Conservation (phyloP, 2,888 invertebrate genomes). For the Euproctis similis region DNA sequence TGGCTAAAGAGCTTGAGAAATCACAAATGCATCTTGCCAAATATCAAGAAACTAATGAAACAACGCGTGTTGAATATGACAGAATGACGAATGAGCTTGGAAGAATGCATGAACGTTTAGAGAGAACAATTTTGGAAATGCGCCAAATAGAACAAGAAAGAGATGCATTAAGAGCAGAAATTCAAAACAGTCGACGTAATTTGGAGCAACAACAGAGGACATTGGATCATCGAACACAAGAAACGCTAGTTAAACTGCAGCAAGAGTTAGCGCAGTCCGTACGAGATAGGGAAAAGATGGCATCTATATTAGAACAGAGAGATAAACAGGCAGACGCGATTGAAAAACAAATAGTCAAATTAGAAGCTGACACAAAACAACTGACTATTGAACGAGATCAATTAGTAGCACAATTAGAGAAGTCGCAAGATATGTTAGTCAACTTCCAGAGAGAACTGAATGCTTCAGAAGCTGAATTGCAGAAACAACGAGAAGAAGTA, state of each 20-base stretch:
- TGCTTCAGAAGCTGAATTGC: conserved; percentile 87
- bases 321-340: conserved; percentile 87
- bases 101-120: conserved; percentile 86
- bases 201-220: conserved; percentile 80
- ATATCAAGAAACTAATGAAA: conserved; percentile 88
- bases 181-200: conserved; percentile 79
- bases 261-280: conserved; percentile 83
- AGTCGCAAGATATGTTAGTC: conserved; percentile 93
- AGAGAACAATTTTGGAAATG: conserved; percentile 82
- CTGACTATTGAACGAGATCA: conserved; percentile 90
- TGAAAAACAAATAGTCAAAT: conserved; percentile 89
- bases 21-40: conserved; percentile 88
- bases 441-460: conserved; percentile 95
- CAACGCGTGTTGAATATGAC: conserved; percentile 89
- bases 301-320: conserved; percentile 84
- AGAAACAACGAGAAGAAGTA: conserved; percentile 86
- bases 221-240: conserved; percentile 81
- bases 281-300: conserved; percentile 86
- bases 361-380: conserved; percentile 90
- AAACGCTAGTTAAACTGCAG: conserved; percentile 82
- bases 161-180: conserved; percentile 81
- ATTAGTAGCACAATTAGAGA: conserved; percentile 90
- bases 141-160: conserved; percentile 83
- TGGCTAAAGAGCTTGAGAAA: conserved; percentile 90
- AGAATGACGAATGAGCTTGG: conserved; percentile 88